Evolutionary conservation across 2,888 invertebrate genomes (phyloP), one percentile per base, ranked within the genome.

Genomic region (Dicranocentrus wangi): DNA sequence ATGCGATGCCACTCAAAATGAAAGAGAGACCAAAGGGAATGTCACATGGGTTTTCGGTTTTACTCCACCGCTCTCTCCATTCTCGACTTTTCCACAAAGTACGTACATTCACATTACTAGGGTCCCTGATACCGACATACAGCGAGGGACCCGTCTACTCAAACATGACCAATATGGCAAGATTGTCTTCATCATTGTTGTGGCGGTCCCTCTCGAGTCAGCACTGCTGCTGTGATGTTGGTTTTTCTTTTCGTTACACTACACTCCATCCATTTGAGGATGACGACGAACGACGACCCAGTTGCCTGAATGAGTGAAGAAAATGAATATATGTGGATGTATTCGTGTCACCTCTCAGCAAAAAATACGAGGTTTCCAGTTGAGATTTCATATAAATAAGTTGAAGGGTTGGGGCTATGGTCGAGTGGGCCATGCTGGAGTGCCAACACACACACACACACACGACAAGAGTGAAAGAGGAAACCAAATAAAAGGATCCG

Each of bases 401-500:
- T n/a, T n/a, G n/a, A n/a, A n/a, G n/a, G n/a, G n/a, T n/a, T n/a
- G n/a, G n/a, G n/a, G n/a, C n/a, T n/a, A n/a, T n/a, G n/a, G n/a
- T n/a, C n/a, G n/a, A n/a, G n/a, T n/a, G n/a, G n/a, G 47, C 47
- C 2, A n/a, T 47, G 5, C 43, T 72, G 17, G 61, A 72, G 71
- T 60, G 60, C 39, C 70, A 70, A 42, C 70, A 42, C 43, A 47
- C 2, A 47, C 10, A n/a, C 2, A 60, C 10, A 47, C 10, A 47
- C 10, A 47, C 10, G 47, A 10, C 60, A n/a, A 75, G 58, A 66
- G 65, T 75, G 75, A 75, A 75, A 75, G 66, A 75, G 75, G 66
- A 75, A 75, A 75, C 75, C 75, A 75, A 75, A 75, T 75, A 75
- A 75, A 75, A 66, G 75, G 66, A 75, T 58, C 75, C 75, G 75